A percentile compares a stretch with the other conserved stretches of the same genome.
Evolutionary conservation across 2,888 invertebrate genomes (phyloP).

Genomic region (Coelinius sp.): DNA sequence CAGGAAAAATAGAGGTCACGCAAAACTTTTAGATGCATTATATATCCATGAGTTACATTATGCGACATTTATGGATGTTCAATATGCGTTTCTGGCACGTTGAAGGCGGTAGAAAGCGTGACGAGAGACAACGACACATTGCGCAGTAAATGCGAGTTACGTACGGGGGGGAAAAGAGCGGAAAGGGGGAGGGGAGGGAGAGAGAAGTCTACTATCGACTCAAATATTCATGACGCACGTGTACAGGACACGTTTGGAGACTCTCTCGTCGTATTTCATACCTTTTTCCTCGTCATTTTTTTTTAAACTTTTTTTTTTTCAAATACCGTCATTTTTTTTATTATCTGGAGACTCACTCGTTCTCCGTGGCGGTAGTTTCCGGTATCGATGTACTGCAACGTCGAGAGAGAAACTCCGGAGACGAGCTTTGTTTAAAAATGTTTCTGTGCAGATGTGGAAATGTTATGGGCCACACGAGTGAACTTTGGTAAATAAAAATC

Average conservation of each 20-base stretch:
- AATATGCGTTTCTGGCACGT: slow-evolving; percentile 14
- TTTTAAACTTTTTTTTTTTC: slow-evolving; percentile 43
- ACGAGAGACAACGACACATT: slow-evolving; percentile 31
- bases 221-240: slow-evolving; percentile 34
- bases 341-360: slow-evolving; percentile 33
- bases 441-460: slow-evolving; percentile 16
- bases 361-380: slow-evolving; percentile 57
- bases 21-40: not conserved
- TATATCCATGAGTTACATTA: slow-evolving; percentile 1
- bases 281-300: slow-evolving; percentile 37
- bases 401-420: slow-evolving; percentile 55
- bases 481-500: not conserved
- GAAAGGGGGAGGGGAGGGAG: slow-evolving; percentile 39
- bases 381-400: slow-evolving; percentile 61
- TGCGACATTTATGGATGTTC: slow-evolving; percentile 12
- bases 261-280: slow-evolving; percentile 31
- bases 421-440: slow-evolving; percentile 59
- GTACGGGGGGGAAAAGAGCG: not conserved
- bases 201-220: slow-evolving; percentile 49
- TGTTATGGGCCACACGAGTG: slow-evolving; percentile 8
- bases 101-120: slow-evolving; percentile 35
- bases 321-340: slow-evolving; percentile 35
- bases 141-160: slow-evolving; percentile 9
- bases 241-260: slow-evolving; percentile 36
- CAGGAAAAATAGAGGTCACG: slow-evolving; percentile 7